A percentile compares a stretch with the other conserved stretches of the same genome.
Evolutionary conservation across 2,797 vertebrate genomes (phyloP).

Genomic region (Leptoclinus maculatus): DNA sequence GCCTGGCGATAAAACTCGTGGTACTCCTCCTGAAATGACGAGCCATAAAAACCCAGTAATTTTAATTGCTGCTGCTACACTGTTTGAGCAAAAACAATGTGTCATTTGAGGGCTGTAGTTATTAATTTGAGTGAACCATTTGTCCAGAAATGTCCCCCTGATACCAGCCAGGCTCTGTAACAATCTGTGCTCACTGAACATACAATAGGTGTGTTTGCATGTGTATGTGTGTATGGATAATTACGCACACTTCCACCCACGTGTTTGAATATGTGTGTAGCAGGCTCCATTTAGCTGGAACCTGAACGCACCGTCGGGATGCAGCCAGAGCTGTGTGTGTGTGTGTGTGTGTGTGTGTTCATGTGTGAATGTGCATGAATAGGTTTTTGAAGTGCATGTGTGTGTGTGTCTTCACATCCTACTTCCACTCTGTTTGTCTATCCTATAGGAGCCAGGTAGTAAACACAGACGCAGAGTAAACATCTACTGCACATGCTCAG

Average conservation of each 20-base stretch:
- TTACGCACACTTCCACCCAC: conserved; percentile 15
- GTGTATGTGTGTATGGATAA: conserved; percentile 16
- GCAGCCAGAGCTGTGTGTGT: not conserved
- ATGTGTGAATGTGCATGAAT: conserved; percentile 5
- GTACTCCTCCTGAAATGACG: conserved; percentile 22
- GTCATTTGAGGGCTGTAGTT: not conserved
- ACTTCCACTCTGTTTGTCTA: conserved; percentile 25
- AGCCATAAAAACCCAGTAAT: conserved; percentile 27
- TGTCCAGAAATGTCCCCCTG: conserved; percentile 8
- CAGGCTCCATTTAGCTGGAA: conserved; percentile 12
- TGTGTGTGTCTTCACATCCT: conserved; percentile 19
- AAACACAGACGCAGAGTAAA: conserved; percentile 51
- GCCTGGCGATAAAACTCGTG: conserved; percentile 14
- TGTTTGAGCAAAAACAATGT: not conserved
- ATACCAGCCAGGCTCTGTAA: not conserved
- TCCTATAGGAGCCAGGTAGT: conserved; percentile 38
- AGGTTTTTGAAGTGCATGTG: conserved; percentile 3
- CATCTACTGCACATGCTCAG: conserved; percentile 39
- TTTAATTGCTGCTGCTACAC: conserved; percentile 1
- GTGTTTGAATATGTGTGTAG: conserved; percentile 26
- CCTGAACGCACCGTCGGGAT: conserved; percentile 25
- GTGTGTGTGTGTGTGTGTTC: conserved; percentile 8
- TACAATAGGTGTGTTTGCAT: conserved; percentile 5
- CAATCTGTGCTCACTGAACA: conserved; percentile 17
- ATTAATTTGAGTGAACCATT: conserved; percentile 25